These are phyloP conservation scores for Fragum fragum DNA, from an alignment of 2,888 invertebrate genomes.

Conservation along the genomic window DNA sequence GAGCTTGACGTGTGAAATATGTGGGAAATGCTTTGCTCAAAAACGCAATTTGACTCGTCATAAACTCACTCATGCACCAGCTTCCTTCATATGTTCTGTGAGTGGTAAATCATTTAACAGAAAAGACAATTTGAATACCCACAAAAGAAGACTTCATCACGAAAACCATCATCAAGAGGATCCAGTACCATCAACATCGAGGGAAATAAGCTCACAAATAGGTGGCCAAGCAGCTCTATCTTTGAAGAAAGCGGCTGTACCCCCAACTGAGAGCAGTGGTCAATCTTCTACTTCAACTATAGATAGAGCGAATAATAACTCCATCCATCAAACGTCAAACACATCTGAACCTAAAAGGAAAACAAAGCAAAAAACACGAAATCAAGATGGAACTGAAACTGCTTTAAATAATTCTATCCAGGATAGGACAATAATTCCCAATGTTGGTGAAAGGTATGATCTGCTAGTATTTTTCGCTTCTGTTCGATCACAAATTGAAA, in stretches of 20 bases:
- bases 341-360: too few relatives aligned
- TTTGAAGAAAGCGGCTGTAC: not conserved
- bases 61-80: too few relatives aligned
- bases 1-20: too few relatives aligned
- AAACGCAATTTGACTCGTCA: too few relatives aligned
- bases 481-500: constrained; percentile 14
- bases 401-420: constrained; percentile 26
- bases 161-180: too few relatives aligned
- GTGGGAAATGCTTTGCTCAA: not conserved
- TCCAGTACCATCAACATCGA: too few relatives aligned
- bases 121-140: not conserved
- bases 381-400: constrained; percentile 9
- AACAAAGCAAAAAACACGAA: not conserved
- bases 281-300: not conserved
- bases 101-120: not conserved
- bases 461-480: constrained; percentile 42
- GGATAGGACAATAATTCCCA: constrained; percentile 30
- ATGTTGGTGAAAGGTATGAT: constrained; percentile 38
- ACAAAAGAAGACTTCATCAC: not conserved
- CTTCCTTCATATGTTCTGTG: too few relatives aligned
- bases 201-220: too few relatives aligned
- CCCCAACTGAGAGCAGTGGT: not conserved
- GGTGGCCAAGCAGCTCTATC: not conserved
- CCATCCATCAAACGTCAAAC: too few relatives aligned
- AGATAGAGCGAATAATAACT: not conserved